Evolutionary conservation across 2,888 invertebrate genomes (phyloP), one percentile per base, ranked within the genome.

Genomic region (Leucophora obtusa): DNA sequence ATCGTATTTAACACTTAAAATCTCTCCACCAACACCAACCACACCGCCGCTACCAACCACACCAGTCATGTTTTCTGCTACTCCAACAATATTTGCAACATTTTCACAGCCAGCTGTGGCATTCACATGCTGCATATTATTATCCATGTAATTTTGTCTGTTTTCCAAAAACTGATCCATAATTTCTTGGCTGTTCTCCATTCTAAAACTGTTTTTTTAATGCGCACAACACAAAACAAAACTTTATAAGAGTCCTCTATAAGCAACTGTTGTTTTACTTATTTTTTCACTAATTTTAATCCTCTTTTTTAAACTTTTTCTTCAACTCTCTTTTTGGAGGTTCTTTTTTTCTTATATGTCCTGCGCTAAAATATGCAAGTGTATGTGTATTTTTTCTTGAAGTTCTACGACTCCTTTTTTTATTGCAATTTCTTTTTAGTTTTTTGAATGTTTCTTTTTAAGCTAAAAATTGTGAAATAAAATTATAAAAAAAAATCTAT

Each of bases 111-210:
- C 81, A 66, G 73, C 81, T 66, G 60, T 65, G 18, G 77, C 71
- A 33, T 87, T 84, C 86, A 87, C 17, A 10, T 71, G 71, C 71
- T 77, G 77, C 43, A 77, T 66, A 60, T 77, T 85, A 80, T 85
- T 87, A 78, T 88, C 88, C 62, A 87, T 70, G 43, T 74, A 84
- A 60, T 82, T 83, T 70, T 84, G 84, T 70, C 86, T 85, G 79
- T 86, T 87, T 84, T 87, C 86, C 86, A 87, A 84, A 82, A 85
- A 86, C 76, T 87, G 85, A 63, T 86, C 86, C 56, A 87, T 84
- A 38, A 87, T 87, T 85, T 88, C 88, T 85, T 87, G 87, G 86
- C n/a, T n/a, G n/a, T 87, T 87, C 84, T 88, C 88, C 87, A 88
- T 88, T 85, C 84, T 83, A 62, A 43, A 14, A 21, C 35, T 70